A percentile compares a stretch with the other conserved stretches of the same genome.
These are phyloP conservation scores for Mormyrus lacerda DNA, from an alignment of 2,113 vertebrate species.

Conservation along the genomic window DNA sequence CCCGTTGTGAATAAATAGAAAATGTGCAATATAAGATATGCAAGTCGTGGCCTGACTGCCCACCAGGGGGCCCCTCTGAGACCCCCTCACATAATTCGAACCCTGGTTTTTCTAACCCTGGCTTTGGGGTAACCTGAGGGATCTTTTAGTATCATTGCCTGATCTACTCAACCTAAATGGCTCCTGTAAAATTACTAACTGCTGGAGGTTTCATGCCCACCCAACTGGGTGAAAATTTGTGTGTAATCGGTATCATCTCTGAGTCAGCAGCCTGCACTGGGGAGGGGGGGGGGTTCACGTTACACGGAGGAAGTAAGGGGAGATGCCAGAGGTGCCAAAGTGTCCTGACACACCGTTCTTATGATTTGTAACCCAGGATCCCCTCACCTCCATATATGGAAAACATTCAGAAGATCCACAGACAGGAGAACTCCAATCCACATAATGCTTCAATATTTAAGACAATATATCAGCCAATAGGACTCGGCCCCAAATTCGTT, in stretches of 20 bases:
- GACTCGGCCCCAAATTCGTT: not conserved
- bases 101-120: not conserved
- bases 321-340: not conserved
- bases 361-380: not conserved
- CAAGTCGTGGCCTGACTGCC: not conserved
- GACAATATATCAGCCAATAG: not conserved
- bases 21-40: not conserved
- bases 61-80: not conserved
- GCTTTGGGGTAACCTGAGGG: not conserved
- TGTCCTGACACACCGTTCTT: not conserved
- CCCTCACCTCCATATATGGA: not conserved
- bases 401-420: not conserved
- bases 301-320: constrained; percentile 2
- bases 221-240: not conserved
- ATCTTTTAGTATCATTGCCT: not conserved
- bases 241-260: not conserved
- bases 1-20: not conserved
- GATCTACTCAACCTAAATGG: not conserved
- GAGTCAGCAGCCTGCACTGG: not conserved
- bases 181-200: not conserved
- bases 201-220: not conserved
- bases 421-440: not conserved
- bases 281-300: not conserved
- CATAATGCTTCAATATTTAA: not conserved
- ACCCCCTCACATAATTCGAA: not conserved